Base-by-base conservation (phyloP, 2,797 vertebrate species). In the Pogonophryne albipinna region DNA sequence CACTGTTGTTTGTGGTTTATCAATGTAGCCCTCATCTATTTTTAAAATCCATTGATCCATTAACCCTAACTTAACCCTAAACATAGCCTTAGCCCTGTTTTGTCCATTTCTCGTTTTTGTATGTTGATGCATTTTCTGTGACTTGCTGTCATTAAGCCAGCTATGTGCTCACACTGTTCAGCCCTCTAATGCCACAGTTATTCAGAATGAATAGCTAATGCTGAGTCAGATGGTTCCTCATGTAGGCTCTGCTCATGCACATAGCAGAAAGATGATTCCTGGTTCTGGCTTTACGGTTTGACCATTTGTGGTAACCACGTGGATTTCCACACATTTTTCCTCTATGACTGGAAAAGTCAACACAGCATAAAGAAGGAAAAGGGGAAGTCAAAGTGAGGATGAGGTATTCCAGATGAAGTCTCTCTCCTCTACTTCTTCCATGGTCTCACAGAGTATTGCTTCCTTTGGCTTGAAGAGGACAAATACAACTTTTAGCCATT, bases 261-360 rank as follows among this genome's bases (percentile, higher is more conserved):
- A 89, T 92, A 91, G 87, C 87, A 85, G 72, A 56, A 62, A 8
- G 88, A 89, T 91, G 92, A 94, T 78, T 70, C 67, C 59, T 0
- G 66, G 56, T 64, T 87, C 75, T 59, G 83, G 74, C 81, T 85
- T 44, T 85, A 88, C 68, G 44, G 52, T 84, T 74, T 73, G 76
- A 85, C 86, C 85, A 44, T 80, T 74, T 80, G 78, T 59, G 80
- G 79, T 84, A 59, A 84, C 85, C 86, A 83, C 74, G 82, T 78
- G 72, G 84, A 86, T 74, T 76, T 74, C 77, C 51, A 47, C 75
- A 79, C 53, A 66, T 78, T 87, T 86, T 89, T 67, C 76, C 73
- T 72, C 65, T 60, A 3, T 47, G 76, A 74, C 76, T 92, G 88
- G 91, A 92, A 93, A 92, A 89, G 74, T 85, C 81, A 83, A 87